Conservation (phyloP, 2,113 vertebrate genomes). For the Bos indicus region DNA sequence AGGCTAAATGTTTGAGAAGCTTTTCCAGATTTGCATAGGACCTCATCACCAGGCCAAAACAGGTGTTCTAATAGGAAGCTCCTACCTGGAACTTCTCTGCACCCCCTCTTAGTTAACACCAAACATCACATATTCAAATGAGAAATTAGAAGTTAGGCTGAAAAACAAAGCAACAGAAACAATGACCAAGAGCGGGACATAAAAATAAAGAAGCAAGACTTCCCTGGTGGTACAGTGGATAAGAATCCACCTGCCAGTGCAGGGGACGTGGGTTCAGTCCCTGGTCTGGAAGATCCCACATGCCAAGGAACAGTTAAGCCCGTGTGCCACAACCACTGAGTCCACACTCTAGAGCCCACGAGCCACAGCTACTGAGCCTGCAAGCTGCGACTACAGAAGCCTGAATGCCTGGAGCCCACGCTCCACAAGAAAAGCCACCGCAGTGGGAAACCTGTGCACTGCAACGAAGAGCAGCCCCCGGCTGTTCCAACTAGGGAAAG, state of each 20-base stretch:
- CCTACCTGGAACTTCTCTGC: fast-evolving
- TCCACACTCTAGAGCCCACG: not conserved
- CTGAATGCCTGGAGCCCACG: fast-evolving
- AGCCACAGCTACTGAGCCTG: not conserved
- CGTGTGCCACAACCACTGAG: not conserved
- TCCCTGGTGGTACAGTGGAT: not conserved
- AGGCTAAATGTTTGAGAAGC: not conserved
- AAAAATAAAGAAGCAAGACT: not conserved
- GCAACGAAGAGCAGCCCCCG: fast-evolving
- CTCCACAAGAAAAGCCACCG: not conserved
- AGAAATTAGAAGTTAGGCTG: not conserved
- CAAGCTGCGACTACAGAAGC: not conserved
- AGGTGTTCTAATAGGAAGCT: not conserved
- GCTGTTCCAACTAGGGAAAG: not conserved
- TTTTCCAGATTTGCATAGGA: not conserved
- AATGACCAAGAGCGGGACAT: not conserved
- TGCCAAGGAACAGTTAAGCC: not conserved
- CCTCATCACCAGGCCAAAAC: not conserved
- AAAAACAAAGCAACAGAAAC: not conserved
- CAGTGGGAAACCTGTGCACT: not conserved
- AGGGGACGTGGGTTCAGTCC: not conserved
- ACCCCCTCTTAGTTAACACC: not conserved
- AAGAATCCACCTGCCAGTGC: not conserved
- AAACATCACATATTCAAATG: not conserved
- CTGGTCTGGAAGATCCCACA: not conserved